Evolutionary conservation across 2,888 invertebrate species (phyloP), one percentile per base, ranked within the genome.

Genomic region (Drosophila paranaensis): DNA sequence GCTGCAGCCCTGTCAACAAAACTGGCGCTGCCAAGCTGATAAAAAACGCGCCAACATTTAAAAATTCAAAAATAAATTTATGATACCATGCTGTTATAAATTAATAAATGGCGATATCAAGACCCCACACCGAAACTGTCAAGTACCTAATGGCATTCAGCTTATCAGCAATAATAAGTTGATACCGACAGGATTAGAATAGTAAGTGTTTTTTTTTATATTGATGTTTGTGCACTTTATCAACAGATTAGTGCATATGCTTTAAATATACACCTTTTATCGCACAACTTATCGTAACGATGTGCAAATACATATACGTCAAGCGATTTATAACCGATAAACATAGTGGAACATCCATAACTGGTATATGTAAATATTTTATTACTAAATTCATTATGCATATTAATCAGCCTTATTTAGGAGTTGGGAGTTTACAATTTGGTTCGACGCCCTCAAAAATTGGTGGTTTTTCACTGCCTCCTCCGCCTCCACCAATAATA

Each of bases 381-480:
- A 42, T 46, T 33, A 9, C 3, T 60, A 16, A 60, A 1, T 45
- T 42, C 27, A 45, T 48, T n/a, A 13, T 40, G 30, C n/a, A 37
- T 54, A 33, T 51, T 48, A 30, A 10, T 60, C 77, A 77, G 74
- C 69, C 72, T 80, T 71, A 48, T 33, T 50, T 50, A 4, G 14
- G 50, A 13, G 45, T 48, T 5, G 0, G 6, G 13, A 37, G 66
- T 13, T 90, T 91, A 57, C 92, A 92, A 74, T 92, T 79, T 0
- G 89, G 90, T 35, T 90, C 90, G n/a, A 87, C 84, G n/a, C 88
- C 90, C 4, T 91, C 89, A 55, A 92, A 92, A 51, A 92, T 89
- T 0, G 91, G 90, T 9, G 66, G 16, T n/a, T 77, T 78, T 30
- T 82, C 77, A 6, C 69, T 74, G 48, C 76, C 79, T 0, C 81